Percentiles rank a stretch among this genome's conserved stretches.
phyloP scores from a whole-genome alignment of 2,888 invertebrate genomes.

The Disparrhopalites patrizii region DNA sequence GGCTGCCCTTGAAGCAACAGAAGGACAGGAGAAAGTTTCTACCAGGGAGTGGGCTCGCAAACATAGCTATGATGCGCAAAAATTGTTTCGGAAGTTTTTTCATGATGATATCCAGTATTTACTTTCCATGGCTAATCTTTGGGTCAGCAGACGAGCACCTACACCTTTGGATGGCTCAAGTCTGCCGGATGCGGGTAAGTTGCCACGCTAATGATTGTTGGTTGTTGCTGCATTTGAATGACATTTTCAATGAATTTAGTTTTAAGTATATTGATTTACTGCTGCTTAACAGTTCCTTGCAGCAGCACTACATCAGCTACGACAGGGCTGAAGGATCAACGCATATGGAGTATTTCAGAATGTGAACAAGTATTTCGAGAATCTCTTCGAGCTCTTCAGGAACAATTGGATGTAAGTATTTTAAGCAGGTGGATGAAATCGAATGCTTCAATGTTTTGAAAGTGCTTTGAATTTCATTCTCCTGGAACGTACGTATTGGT shows the following conservation, averaged over 20 bases:
- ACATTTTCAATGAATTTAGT: neutral
- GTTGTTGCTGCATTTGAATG: too few relatives aligned
- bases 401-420: slow-evolving; percentile 55
- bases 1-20: slow-evolving; percentile 48
- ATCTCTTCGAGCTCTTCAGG: slow-evolving; percentile 63
- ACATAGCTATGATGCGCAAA: slow-evolving; percentile 73
- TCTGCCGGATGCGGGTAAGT: slow-evolving; percentile 55
- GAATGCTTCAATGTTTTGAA: neutral
- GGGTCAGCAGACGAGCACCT: slow-evolving; percentile 86
- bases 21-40: slow-evolving; percentile 59
- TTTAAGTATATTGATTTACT: neutral
- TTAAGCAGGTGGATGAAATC: neutral
- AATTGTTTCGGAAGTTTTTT: slow-evolving; percentile 89
- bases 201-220: neutral
- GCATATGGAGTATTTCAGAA: slow-evolving; percentile 72
- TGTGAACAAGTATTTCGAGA: slow-evolving; percentile 68
- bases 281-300: slow-evolving; percentile 52
- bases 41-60: slow-evolving; percentile 87
- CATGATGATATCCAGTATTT: slow-evolving; percentile 91
- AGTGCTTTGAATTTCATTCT: neutral
- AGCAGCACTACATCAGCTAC: slow-evolving; percentile 55
- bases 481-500: too few relatives aligned
- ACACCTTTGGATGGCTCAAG: slow-evolving; percentile 70
- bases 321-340: slow-evolving; percentile 66
- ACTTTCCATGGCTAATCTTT: slow-evolving; percentile 88